Evolutionary conservation across 2,797 vertebrate genomes (phyloP).

Genomic region (Melanotaenia boesemani): DNA sequence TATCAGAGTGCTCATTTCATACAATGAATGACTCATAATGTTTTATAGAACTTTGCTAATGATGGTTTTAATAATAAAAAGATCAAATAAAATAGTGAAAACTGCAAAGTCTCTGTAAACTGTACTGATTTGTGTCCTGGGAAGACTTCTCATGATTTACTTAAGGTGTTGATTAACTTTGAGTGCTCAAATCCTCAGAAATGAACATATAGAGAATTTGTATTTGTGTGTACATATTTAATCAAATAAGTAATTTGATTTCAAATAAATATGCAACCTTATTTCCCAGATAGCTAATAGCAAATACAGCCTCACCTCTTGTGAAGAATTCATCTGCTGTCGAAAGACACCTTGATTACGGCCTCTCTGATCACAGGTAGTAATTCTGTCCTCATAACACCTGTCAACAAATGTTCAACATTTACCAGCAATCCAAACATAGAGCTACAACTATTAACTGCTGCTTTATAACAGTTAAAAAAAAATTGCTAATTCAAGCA

Average conservation of each 20-base stretch:
- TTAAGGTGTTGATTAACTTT: too few species aligned
- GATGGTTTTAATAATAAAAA: too few species aligned
- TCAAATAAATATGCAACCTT: accelerated
- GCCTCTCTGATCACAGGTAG: accelerated
- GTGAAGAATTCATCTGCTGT: neutral
- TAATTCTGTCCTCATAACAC: constrained; percentile 38
- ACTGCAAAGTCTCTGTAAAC: too few species aligned
- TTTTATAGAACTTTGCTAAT: too few species aligned
- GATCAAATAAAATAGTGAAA: too few species aligned
- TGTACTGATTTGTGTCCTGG: too few species aligned
- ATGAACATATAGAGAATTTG: too few species aligned
- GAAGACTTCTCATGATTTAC: too few species aligned
- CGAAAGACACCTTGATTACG: accelerated
- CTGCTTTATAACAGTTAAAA: neutral
- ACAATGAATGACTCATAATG: too few species aligned
- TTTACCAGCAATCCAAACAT: neutral
- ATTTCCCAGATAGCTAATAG: neutral
- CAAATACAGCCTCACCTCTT: constrained; percentile 50
- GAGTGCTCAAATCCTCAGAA: too few species aligned
- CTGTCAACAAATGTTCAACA: constrained; percentile 43
- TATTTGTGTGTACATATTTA: too few species aligned
- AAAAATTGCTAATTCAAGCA: neutral
- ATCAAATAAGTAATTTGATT: neutral
- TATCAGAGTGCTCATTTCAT: too few species aligned
- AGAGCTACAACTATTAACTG: neutral